Conservation (phyloP, 2,888 invertebrate species). For the Chymomyza fuscimana region DNA sequence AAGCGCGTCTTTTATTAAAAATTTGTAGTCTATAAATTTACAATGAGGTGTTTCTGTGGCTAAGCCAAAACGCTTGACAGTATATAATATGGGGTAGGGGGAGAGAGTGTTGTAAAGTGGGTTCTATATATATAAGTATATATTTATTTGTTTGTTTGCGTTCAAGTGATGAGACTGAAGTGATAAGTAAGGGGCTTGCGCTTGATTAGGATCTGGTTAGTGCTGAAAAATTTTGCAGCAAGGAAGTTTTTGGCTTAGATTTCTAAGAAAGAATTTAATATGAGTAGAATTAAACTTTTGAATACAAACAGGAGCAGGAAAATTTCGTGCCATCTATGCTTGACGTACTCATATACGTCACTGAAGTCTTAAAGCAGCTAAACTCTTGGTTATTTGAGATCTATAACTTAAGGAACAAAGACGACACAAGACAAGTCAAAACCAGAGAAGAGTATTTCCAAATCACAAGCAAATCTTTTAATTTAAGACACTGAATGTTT, state of each 20-base stretch:
- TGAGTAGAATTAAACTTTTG: not conserved
- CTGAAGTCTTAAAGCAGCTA: too few relatives aligned
- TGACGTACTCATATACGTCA: not conserved
- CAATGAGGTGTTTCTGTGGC: not conserved
- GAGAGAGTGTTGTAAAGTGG: not conserved
- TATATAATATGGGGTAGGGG: not conserved
- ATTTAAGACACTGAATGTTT: too few relatives aligned
- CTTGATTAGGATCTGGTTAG: not conserved
- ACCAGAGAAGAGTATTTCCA: too few relatives aligned
- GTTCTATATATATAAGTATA: not conserved
- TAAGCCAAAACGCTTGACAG: not conserved
- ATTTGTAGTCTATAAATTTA: conserved; percentile 70
- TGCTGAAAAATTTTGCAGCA: not conserved
- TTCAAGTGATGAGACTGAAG: conserved; percentile 1
- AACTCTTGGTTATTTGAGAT: too few relatives aligned
- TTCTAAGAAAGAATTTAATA: not conserved
- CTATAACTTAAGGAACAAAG: too few relatives aligned
- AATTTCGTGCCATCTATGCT: not conserved
- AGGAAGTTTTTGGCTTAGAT: not conserved
- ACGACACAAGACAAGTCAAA: too few relatives aligned
- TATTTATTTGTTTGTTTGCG: not conserved
- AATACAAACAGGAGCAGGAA: not conserved
- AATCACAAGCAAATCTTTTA: too few relatives aligned
- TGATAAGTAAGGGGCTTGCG: not conserved
- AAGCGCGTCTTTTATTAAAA: conserved; percentile 52